Conservation (phyloP, 1,140 invertebrate species). For the Drosophila tsacasi region DNA sequence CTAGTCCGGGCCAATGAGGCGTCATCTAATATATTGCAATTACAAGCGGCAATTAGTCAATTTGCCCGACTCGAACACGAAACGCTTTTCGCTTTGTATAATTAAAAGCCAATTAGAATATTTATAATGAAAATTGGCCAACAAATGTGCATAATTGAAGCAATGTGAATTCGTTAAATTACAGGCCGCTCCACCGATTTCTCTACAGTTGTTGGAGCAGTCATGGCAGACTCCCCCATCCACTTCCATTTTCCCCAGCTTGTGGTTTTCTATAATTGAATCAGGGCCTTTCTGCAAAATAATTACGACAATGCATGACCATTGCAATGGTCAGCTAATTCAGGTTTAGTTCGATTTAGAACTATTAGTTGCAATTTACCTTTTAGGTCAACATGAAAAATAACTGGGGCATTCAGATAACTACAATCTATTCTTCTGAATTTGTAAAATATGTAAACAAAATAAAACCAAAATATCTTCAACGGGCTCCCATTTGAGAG, state of each 20-base stretch:
- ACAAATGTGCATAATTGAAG: conserved; percentile 66
- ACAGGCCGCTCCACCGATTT: conserved; percentile 40
- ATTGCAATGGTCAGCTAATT: conserved; percentile 13
- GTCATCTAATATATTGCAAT: conserved; percentile 79
- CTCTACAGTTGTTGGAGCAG: conserved; percentile 5
- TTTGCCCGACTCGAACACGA: conserved; percentile 60
- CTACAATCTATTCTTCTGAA: not conserved
- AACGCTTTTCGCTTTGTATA: conserved; percentile 57
- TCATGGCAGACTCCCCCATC: conserved; percentile 12
- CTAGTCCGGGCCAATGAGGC: conserved; percentile 53
- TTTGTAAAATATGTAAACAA: not conserved
- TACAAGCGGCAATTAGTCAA: conserved; percentile 77
- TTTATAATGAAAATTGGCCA: conserved; percentile 75
- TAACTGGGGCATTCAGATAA: not conserved
- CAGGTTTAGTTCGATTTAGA: not conserved
- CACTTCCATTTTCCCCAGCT: conserved; percentile 8
- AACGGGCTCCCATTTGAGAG: not conserved
- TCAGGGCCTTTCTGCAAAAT: conserved; percentile 22
- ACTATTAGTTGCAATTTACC: conserved; percentile 1
- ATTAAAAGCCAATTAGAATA: conserved; percentile 81
- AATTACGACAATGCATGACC: conserved; percentile 21
- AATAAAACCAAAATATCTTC: not conserved
- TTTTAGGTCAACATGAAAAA: conserved; percentile 20
- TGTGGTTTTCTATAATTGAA: conserved; percentile 45
- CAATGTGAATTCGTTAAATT: conserved; percentile 60